Conservation (phyloP, 1,140 invertebrate species). For the Drosophila jambulina region DNA sequence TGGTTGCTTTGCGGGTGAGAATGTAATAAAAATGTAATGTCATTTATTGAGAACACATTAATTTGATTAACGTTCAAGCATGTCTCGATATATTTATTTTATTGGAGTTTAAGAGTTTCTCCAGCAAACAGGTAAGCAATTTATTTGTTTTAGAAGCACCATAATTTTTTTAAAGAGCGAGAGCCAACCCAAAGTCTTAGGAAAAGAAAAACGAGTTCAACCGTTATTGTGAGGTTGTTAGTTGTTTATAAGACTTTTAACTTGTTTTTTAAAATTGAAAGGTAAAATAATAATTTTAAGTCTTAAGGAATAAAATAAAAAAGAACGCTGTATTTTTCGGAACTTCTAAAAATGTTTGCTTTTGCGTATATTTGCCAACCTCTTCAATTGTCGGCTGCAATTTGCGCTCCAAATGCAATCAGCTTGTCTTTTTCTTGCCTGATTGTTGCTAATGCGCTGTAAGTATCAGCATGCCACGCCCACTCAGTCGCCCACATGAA, state of each 20-base stretch:
- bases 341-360: constrained; percentile 5
- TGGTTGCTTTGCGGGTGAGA: background rate
- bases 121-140: background rate
- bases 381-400: constrained; percentile 61
- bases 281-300: background rate
- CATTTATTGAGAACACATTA: constrained; percentile 75
- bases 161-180: background rate
- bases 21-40: constrained; percentile 76
- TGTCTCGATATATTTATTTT: constrained; percentile 60
- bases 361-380: constrained; percentile 58
- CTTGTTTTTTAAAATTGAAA: too few relatives aligned
- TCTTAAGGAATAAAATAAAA: background rate
- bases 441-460: constrained; percentile 67
- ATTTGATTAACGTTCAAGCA: constrained; percentile 66
- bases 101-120: constrained; percentile 54
- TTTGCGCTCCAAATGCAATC: constrained; percentile 68
- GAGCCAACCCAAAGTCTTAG: background rate
- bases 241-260: background rate
- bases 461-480: constrained; percentile 50
- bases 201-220: background rate
- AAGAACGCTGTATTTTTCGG: background rate
- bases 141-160: constrained; percentile 16
- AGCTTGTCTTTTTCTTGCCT: constrained; percentile 36
- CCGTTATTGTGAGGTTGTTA: background rate
- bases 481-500: constrained; percentile 55